A percentile compares a stretch with the other conserved stretches of the same genome.
These are phyloP conservation scores for Heliconius melpomene DNA, from an alignment of 1,140 invertebrate genomes.

Conservation along the genomic window DNA sequence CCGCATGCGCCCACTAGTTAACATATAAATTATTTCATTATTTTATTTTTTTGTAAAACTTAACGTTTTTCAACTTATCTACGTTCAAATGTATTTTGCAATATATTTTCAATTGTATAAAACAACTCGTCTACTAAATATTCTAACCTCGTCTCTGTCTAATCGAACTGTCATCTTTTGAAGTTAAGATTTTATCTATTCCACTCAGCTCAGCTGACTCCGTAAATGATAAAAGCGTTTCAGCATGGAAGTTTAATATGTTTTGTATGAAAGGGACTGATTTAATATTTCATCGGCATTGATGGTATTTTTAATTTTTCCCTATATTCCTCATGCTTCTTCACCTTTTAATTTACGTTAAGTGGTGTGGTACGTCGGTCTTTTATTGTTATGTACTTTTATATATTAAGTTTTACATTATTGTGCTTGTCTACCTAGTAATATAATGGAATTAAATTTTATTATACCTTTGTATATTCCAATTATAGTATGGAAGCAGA, in stretches of 20 bases:
- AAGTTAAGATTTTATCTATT: conserved; percentile 24
- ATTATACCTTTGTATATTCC: not conserved
- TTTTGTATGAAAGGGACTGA: conserved; percentile 1
- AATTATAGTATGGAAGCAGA: too few species aligned
- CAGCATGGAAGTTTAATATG: conserved; percentile 5
- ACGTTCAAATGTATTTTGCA: too few species aligned
- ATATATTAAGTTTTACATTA: not conserved
- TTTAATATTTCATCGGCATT: not conserved
- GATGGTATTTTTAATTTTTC: not conserved
- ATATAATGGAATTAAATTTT: not conserved
- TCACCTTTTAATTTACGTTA: not conserved
- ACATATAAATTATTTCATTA: too few species aligned
- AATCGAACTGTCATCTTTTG: conserved; percentile 27
- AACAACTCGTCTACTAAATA: not conserved
- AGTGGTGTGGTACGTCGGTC: not conserved
- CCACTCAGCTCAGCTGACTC: conserved; percentile 8
- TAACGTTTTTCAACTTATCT: too few species aligned
- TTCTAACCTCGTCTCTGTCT: conserved; percentile 16
- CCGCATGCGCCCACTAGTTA: too few species aligned
- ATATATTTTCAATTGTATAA: not conserved
- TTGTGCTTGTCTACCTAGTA: not conserved
- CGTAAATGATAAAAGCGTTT: conserved; percentile 16
- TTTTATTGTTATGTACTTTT: not conserved
- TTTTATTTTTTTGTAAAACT: too few species aligned
- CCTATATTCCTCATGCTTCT: not conserved